These are phyloP conservation scores for Eudasyphora cyanicolor DNA, from an alignment of 2,888 invertebrate species.

Conservation along the genomic window DNA sequence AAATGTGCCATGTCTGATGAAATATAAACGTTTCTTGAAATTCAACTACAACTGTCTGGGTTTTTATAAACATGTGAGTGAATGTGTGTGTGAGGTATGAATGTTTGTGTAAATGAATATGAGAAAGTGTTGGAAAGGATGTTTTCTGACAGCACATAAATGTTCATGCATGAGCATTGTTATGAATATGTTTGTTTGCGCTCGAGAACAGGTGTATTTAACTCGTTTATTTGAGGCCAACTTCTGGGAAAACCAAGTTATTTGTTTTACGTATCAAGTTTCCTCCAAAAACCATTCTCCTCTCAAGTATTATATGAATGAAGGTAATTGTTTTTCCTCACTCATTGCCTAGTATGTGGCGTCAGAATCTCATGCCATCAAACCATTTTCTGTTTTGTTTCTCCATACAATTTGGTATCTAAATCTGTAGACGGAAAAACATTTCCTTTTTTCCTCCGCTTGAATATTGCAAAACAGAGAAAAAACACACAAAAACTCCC, in stretches of 20 bases:
- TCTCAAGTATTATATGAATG: neutral
- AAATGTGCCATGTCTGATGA: too few species aligned
- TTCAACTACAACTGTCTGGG: too few species aligned
- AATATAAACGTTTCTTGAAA: too few species aligned
- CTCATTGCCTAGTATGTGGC: neutral
- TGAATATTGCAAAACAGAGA: neutral
- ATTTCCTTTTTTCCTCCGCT: neutral
- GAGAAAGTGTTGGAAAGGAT: too few species aligned
- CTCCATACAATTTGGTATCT: neutral
- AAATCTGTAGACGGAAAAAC: neutral
- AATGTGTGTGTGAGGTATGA: neutral
- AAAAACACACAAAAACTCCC: neutral
- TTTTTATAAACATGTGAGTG: too few species aligned
- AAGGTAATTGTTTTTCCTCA: slow-evolving; percentile 19
- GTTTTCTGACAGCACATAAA: neutral
- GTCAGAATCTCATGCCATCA: neutral
- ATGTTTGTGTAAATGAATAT: too few species aligned
- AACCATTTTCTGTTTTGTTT: neutral
- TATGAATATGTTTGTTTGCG: slow-evolving; percentile 15
- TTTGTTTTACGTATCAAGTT: neutral
- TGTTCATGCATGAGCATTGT: neutral
- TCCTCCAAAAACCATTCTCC: neutral
- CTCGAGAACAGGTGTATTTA: slow-evolving; percentile 30
- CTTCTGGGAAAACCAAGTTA: neutral
- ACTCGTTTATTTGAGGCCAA: neutral